Evolutionary conservation across 2,113 vertebrate genomes (phyloP), one percentile per base, ranked within the genome.

Genomic region (Phocoena phocoena): DNA sequence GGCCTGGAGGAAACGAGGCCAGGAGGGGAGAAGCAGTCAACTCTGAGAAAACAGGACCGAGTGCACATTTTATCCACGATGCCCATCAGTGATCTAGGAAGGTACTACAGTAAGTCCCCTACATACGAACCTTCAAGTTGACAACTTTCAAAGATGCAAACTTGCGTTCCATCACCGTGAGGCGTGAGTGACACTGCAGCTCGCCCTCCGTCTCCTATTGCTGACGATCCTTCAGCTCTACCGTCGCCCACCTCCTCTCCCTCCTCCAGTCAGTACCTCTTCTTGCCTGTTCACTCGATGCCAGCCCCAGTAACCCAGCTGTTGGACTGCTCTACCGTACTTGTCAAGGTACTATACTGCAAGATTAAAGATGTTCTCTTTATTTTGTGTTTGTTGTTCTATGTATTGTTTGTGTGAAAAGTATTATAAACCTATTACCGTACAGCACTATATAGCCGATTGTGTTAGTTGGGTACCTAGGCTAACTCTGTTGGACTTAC

Each of bases 151-250:
- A 47, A 74, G 71, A 47, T 74, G 25, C 25, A 1, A 44, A 74
- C 0, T 7, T 28, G 41, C 3, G 0, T 74, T 17, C 41, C 41
- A 28, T 28, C 71, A 44, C 8, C 7, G 2, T 74, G 14, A 17
- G 71, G 71, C 13, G 4, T 9, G 13, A 74, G 41, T 31, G 41
- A 74, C 28, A 44, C 7, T 44, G 41, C 41, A 74, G 41, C 71
- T 47, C 2, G 41, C 71, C 71, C 71, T 47, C 71, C 2, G 2
- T 47, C 71, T 9, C 71, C 71, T 28, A 14, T 28, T 44, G 71
- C 71, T 47, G 41, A 17, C 1, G 9, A 77, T 20, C 44, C 74
- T 50, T 21, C 74, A 50, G 47, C 74, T 18, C 47, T 53, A 11
- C 74, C 47, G 0, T 21, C 47, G 33, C 1, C 44, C 28, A 8